Base-by-base conservation (phyloP, 64 coral and sea anemone genomes). In the Acropora yongei region DNA sequence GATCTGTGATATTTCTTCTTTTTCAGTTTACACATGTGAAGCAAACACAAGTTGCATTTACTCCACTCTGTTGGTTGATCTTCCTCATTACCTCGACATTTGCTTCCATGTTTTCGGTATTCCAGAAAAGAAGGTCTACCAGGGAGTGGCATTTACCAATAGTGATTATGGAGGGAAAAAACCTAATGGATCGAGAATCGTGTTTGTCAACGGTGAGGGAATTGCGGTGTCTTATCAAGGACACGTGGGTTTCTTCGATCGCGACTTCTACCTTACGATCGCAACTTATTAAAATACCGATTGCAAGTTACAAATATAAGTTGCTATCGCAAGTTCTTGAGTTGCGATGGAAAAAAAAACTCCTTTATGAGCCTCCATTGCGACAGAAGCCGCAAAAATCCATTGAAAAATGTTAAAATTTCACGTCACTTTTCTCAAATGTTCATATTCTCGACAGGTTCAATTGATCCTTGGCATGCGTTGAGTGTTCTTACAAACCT, bases 401-500 rank as follows among this genome's bases (percentile, higher is more conserved):
- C n/a, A n/a, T n/a, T n/a, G n/a, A n/a, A 13, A 63, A 0, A n/a
- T 63, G 0, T 63, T 63, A 11, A n/a, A n/a, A n/a, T n/a, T 12
- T 63, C 0, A 63, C 50, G 50, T 4, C 8, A 8, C 3, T 63
- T 1, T 1, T 0, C 16, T 13, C 60, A 13, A 8, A 63, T 12
- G 3, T 63, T 55, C 1, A 10, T 55, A 8, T 55, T 55, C 6
- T 55, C 51, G 0, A 47, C 45, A 96, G 95, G 95, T 47, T 96
- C 95, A 3, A 96, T 96, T 46, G 95, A 96, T 58, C 95, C 95
- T 9, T 96, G 95, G 95, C 95, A 96, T 78, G 65, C 81, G 11
- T 77, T 96, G 42, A 93, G 95, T 88, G 91, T 96, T 14, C 89
- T 96, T 16, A 48, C 76, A 44, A 93, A 96, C 18, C 81, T 79